Conservation (phyloP, 2,888 invertebrate species). For the Drepana falcataria region DNA sequence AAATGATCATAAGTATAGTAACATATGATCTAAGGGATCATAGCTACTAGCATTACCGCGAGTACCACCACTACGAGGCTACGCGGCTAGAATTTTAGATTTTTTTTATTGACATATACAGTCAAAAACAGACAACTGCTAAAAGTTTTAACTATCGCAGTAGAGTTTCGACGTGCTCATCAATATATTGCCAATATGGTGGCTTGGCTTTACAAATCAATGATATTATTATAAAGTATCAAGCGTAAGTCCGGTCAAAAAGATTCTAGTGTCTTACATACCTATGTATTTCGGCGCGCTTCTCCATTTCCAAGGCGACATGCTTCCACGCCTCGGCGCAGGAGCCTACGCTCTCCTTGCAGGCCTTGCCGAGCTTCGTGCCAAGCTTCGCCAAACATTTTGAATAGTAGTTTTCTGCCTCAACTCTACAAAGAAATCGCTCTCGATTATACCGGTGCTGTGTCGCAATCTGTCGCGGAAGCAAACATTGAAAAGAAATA, state of each 20-base stretch:
- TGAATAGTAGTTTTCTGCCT: conserved; percentile 93
- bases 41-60: too few species aligned
- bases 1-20: too few species aligned
- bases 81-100: too few species aligned
- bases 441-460: not conserved
- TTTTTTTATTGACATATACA: too few species aligned
- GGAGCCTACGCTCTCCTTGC: conserved; percentile 86
- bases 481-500: conserved; percentile 24
- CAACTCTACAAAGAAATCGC: conserved; percentile 81
- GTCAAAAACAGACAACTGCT: too few species aligned
- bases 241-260: not conserved
- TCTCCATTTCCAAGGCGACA: conserved; percentile 94
- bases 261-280: conserved; percentile 25
- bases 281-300: conserved; percentile 93
- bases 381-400: conserved; percentile 94
- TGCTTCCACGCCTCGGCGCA: conserved; percentile 95
- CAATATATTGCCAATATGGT: too few species aligned
- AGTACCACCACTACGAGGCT: too few species aligned
- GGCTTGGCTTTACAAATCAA: too few species aligned
- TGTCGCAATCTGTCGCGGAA: conserved; percentile 21
- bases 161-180: too few species aligned
- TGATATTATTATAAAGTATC: too few species aligned
- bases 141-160: too few species aligned
- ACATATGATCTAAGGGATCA: too few species aligned
- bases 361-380: conserved; percentile 89